These are phyloP conservation scores for Anthopleura sola DNA, from an alignment of 64 coral and sea anemone genomes.

Conservation along the genomic window DNA sequence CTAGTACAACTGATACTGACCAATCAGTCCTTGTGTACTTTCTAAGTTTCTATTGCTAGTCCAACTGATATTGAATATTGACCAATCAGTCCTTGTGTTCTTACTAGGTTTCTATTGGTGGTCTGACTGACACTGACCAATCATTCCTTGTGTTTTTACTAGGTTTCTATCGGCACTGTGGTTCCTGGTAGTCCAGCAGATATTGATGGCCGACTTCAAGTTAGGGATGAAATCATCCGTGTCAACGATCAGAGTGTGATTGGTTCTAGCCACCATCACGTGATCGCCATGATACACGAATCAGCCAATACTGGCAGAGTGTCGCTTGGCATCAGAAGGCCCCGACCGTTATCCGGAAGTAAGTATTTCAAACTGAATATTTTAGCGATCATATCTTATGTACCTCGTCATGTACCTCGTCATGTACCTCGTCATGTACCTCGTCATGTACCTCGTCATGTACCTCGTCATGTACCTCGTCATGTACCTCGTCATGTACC, in stretches of 20 bases:
- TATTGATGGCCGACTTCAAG: slow-evolving; percentile 47
- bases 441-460: too few relatives aligned
- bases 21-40: too few relatives aligned
- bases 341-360: slow-evolving; percentile 63
- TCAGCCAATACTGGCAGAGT: slow-evolving; percentile 61
- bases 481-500: too few relatives aligned
- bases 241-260: slow-evolving; percentile 81
- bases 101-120: too few relatives aligned
- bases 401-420: too few relatives aligned
- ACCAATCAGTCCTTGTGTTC: neutral
- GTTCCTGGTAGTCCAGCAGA: slow-evolving; percentile 81
- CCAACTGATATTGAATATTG: slow-evolving; percentile 60
- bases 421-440: too few relatives aligned
- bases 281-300: slow-evolving; percentile 89
- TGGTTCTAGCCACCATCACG: slow-evolving; percentile 70
- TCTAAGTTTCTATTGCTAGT: too few relatives aligned
- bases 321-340: slow-evolving; percentile 61
- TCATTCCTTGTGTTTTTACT: neutral
- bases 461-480: too few relatives aligned
- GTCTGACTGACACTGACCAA: neutral
- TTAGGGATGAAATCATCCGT: slow-evolving; percentile 76
- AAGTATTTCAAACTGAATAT: slow-evolving; percentile 25
- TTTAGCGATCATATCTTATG: neutral
- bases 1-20: too few relatives aligned
- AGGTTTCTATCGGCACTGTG: slow-evolving; percentile 90